Evolutionary conservation across 2,113 vertebrate species (phyloP).

Genomic region (Manacus vitellinus): DNA sequence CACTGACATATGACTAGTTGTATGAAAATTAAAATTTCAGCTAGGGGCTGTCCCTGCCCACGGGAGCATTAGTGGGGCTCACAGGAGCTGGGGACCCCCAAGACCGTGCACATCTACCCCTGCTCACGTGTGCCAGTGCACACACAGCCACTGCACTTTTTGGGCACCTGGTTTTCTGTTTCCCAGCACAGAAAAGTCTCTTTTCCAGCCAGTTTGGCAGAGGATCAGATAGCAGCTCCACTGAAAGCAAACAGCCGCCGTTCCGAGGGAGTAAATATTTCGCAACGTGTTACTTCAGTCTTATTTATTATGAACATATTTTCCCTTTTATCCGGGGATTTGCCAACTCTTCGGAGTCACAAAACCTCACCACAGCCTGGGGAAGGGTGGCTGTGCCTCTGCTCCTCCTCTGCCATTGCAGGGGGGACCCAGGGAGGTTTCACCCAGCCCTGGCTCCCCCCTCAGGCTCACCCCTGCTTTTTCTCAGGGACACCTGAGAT

Average conservation of each 20-base stretch:
- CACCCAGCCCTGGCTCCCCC: background rate
- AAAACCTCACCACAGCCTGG: rapidly evolving
- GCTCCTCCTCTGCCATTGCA: rapidly evolving
- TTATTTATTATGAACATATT: constrained; percentile 36
- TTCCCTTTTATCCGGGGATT: constrained; percentile 22
- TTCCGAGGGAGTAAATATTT: constrained; percentile 32
- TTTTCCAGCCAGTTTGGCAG: background rate
- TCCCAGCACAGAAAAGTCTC: background rate
- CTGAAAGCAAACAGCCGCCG: constrained; percentile 50
- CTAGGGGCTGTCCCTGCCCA: background rate
- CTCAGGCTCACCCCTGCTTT: background rate
- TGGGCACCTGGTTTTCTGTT: constrained; percentile 15
- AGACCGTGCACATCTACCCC: rapidly evolving
- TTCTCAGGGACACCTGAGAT: background rate
- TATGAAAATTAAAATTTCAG: background rate
- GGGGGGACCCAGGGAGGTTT: background rate
- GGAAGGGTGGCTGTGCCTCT: background rate
- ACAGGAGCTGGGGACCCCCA: background rate
- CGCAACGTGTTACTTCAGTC: constrained; percentile 23
- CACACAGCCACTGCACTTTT: background rate
- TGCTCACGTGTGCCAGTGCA: background rate
- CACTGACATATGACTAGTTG: background rate
- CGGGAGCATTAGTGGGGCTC: rapidly evolving
- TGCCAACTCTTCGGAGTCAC: background rate
- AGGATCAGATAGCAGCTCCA: constrained; percentile 41